phyloP scores from a whole-genome alignment of 1,140 invertebrate species.

The Nomia melanderi region DNA sequence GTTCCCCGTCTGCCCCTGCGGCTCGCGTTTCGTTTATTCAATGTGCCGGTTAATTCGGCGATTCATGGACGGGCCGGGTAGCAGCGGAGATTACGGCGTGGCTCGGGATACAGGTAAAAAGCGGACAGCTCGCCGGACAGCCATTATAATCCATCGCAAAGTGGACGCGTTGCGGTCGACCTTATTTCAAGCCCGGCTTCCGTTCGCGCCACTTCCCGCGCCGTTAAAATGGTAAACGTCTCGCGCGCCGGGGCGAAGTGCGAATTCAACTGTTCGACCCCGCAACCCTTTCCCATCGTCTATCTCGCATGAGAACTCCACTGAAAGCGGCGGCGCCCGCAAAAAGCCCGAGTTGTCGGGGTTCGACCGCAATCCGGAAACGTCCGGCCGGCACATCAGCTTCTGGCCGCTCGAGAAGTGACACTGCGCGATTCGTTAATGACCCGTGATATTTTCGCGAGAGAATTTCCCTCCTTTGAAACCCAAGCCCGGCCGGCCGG shows the following conservation, averaged over 20 bases:
- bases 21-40: neutral
- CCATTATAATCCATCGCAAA: slow-evolving; percentile 24
- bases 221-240: slow-evolving; percentile 39
- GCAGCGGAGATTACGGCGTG: neutral
- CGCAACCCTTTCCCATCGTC: too few relatives aligned
- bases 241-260: slow-evolving; percentile 50
- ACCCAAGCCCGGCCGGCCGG: neutral
- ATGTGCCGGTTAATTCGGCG: neutral
- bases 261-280: slow-evolving; percentile 59
- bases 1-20: neutral
- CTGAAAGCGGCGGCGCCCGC: slow-evolving; percentile 48
- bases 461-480: too few relatives aligned
- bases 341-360: slow-evolving; percentile 53
- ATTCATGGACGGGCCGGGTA: neutral
- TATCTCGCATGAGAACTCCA: slow-evolving; percentile 54
- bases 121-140: neutral
- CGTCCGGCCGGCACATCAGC: slow-evolving; percentile 41
- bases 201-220: neutral
- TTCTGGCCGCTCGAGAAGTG: slow-evolving; percentile 2
- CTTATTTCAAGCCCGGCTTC: slow-evolving; percentile 28
- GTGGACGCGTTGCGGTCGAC: slow-evolving; percentile 19
- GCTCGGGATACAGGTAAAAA: neutral
- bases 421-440: slow-evolving; percentile 31
- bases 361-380: slow-evolving; percentile 51
- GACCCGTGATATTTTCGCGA: neutral